These are phyloP conservation scores for Caenorhabditis tropicalis DNA, from an alignment of 1,140 invertebrate species.

Conservation along the genomic window DNA sequence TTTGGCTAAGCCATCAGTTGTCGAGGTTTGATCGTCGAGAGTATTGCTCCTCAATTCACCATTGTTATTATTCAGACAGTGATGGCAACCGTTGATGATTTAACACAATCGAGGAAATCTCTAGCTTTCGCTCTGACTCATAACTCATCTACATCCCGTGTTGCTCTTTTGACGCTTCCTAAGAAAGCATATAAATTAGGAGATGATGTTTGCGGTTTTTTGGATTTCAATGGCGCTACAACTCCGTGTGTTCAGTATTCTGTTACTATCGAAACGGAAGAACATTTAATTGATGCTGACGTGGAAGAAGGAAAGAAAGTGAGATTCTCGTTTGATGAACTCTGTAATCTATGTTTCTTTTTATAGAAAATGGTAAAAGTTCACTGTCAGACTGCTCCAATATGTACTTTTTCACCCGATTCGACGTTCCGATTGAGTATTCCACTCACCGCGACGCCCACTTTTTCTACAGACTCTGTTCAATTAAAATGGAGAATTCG, in stretches of 20 bases:
- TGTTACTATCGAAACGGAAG: constrained; percentile 54
- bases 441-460: constrained; percentile 62
- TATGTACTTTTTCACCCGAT: constrained; percentile 61
- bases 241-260: constrained; percentile 60
- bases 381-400: not conserved
- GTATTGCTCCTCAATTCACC: not conserved
- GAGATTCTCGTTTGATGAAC: not conserved
- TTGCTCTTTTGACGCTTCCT: constrained; percentile 61
- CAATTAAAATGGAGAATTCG: constrained; percentile 68
- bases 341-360: not conserved
- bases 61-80: constrained; percentile 25
- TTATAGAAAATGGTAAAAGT: constrained; percentile 45
- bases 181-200: constrained; percentile 68
- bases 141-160: constrained; percentile 24
- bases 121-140: constrained; percentile 50
- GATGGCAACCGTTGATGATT: constrained; percentile 56
- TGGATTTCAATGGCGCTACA: constrained; percentile 56
- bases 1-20: not conserved
- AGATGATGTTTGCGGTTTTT: constrained; percentile 62
- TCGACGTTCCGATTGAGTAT: constrained; percentile 65
- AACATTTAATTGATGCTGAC: constrained; percentile 52
- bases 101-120: constrained; percentile 58
- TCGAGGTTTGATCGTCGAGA: not conserved
- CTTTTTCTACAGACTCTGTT: constrained; percentile 68
- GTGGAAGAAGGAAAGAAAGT: constrained; percentile 9